Evolutionary conservation across 2,888 invertebrate species (phyloP), one percentile per base, ranked within the genome.

Genomic region (Cheilosia urbana): DNA sequence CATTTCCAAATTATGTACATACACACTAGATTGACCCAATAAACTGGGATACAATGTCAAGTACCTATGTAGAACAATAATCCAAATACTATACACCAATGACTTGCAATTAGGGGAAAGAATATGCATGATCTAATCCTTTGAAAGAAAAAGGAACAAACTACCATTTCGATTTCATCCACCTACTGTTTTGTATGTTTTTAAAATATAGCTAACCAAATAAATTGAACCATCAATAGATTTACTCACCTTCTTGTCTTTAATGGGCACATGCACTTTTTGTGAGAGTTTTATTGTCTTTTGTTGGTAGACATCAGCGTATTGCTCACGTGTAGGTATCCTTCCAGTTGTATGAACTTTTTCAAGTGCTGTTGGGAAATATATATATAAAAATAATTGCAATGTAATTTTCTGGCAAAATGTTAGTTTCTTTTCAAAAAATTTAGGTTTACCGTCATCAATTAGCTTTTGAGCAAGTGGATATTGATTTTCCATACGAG

Each of bases 281-380:
- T 91, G 91, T 80, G 91, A 90, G 71, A 91, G 88, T 87, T 91
- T 91, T 62, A 91, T 91, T 80, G 92, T 91, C 24, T 92, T 91
- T 88, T 91, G 96, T 89, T 95, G 94, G 92, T 95, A 96, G 68
- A 96, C 96, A 92, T 96, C 96, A 75, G 96, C 94, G 91, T 96
- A 96, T 92, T 91, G 93, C 89, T 96, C 96, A 88, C 94, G 94
- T 30, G 93, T 92, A 11, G 95, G 95, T 58, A 94, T 93, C 87
- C 95, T 94, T 2, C 96, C 96, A 37, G 94, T 93, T 1, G 94
- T 91, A 91, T 96, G 96, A 45, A 95, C 95, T 91, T 95, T 95
- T 88, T 94, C 93, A 65, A 96, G 95, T 92, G 96, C 96, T 96
- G 92, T 24, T 17, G 2, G 17, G 7, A 11, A n/a, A 93, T 93